phyloP scores from a whole-genome alignment of 2,888 invertebrate genomes.

The Galeruca laticollis region DNA sequence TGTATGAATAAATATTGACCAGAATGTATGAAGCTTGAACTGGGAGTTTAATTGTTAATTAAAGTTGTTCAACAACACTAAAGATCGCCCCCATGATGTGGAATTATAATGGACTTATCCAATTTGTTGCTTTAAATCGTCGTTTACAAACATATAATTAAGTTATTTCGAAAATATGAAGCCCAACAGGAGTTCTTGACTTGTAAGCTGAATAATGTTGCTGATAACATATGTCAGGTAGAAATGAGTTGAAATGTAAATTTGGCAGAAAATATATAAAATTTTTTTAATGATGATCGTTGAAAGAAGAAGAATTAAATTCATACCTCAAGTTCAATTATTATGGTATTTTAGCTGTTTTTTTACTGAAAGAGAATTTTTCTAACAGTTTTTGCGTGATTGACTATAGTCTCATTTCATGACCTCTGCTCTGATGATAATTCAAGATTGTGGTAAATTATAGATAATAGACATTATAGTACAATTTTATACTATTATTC shows the following conservation, averaged over 20 bases:
- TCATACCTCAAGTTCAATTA: no score
- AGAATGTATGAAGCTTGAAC: conserved; percentile 11
- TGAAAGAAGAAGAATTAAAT: no score
- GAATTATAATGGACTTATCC: conserved; percentile 41
- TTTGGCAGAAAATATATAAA: no score
- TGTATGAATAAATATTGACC: conserved; percentile 16
- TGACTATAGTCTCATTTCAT: no score
- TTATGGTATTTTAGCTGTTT: no score
- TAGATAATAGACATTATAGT: no score
- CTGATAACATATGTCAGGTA: neutral
- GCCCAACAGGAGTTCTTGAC: conserved; percentile 40
- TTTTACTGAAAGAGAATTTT: no score
- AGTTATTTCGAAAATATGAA: conserved; percentile 50
- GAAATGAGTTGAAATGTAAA: neutral
- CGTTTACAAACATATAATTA: conserved; percentile 57
- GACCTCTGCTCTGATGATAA: no score
- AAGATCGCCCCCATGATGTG: conserved; percentile 34
- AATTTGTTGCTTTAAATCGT: conserved; percentile 55
- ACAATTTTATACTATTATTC: no score
- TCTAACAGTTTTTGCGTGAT: no score
- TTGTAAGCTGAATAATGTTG: conserved; percentile 10
- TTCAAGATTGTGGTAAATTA: no score
- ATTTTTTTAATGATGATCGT: no score
- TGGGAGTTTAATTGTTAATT: conserved; percentile 22
- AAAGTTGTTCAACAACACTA: conserved; percentile 28